phyloP scores from a whole-genome alignment of 2,113 vertebrate species.

The Platysternon megacephalum region DNA sequence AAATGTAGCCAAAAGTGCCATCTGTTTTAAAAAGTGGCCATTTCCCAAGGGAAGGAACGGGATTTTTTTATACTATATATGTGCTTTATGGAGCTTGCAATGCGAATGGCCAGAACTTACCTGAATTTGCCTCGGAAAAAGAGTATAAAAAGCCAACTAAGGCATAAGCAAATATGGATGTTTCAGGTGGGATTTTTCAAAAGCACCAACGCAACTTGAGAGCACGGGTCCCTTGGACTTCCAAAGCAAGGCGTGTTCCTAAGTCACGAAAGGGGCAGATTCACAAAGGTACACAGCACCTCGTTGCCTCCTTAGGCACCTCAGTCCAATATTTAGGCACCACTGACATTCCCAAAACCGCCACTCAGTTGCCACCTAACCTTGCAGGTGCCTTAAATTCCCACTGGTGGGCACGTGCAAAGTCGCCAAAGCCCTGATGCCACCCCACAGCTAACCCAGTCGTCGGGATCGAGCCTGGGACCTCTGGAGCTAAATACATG shows the following conservation, averaged over 20 bases:
- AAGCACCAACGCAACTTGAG: neutral
- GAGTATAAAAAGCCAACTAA: neutral
- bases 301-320: neutral
- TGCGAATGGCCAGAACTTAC: neutral
- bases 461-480: too few species aligned
- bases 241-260: neutral
- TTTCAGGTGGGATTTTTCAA: neutral
- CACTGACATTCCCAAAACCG: neutral
- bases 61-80: neutral
- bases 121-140: fast-evolving
- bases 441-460: too few species aligned
- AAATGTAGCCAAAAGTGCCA: neutral
- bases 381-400: too few species aligned
- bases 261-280: neutral
- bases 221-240: neutral
- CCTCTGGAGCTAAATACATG: too few species aligned
- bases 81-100: neutral
- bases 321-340: too few species aligned
- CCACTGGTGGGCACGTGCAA: too few species aligned
- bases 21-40: fast-evolving
- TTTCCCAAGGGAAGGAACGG: too few species aligned
- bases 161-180: neutral
- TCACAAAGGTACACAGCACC: neutral
- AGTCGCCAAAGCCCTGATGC: too few species aligned
- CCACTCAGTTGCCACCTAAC: neutral